Evolutionary conservation across 2,797 vertebrate species (phyloP).

Genomic region (Cyclura pinguis): DNA sequence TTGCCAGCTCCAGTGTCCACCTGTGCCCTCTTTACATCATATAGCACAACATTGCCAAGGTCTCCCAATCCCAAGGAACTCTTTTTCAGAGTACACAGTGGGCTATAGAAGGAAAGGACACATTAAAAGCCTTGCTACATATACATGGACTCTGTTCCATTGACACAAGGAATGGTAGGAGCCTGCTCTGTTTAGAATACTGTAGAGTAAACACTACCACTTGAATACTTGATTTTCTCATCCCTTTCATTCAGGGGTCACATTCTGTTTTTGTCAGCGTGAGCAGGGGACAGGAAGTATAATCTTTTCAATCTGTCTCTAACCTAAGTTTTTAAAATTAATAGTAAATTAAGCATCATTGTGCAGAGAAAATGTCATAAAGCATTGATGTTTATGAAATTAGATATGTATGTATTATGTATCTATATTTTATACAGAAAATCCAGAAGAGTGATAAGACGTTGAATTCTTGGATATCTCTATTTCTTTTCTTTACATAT

Average conservation of each 20-base stretch:
- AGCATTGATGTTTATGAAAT: not conserved
- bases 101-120: not conserved
- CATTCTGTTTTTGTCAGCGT: not conserved
- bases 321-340: not conserved
- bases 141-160: not conserved
- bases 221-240: not conserved
- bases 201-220: not conserved
- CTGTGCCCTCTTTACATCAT: not conserved
- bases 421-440: not conserved
- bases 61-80: not conserved
- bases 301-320: not conserved
- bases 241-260: not conserved
- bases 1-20: not conserved
- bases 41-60: not conserved
- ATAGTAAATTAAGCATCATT: not conserved
- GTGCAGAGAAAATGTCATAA: not conserved
- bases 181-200: not conserved
- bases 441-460: not conserved
- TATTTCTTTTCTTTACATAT: not conserved
- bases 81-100: not conserved
- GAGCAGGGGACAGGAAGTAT: not conserved
- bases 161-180: not conserved
- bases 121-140: not conserved
- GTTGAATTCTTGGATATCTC: not conserved
- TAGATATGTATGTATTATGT: not conserved